Conservation (phyloP, 2,888 invertebrate species). For the Papilio gigon region DNA sequence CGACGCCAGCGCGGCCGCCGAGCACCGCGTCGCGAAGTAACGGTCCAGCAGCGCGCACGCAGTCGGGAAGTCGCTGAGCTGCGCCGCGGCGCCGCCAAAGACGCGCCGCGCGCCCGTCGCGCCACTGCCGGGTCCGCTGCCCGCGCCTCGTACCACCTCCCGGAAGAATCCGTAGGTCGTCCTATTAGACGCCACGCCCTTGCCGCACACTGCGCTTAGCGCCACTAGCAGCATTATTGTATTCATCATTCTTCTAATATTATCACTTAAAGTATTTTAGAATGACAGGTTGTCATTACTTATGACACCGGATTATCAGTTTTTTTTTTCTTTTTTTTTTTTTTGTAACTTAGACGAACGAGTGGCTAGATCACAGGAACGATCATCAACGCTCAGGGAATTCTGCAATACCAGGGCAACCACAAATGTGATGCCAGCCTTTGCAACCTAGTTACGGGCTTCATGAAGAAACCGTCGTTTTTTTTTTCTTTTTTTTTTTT, state of each 20-base stretch:
- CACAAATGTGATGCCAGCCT: no score
- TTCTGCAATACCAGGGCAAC: no score
- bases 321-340: no score
- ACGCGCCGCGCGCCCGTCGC: slow-evolving; percentile 58
- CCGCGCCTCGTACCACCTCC: slow-evolving; percentile 43
- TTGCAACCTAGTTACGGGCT: no score
- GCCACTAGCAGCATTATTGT: not conserved
- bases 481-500: no score
- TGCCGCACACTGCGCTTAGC: not conserved
- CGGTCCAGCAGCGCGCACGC: slow-evolving; percentile 66
- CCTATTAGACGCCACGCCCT: not conserved
- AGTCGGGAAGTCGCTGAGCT: slow-evolving; percentile 53
- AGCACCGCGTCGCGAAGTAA: slow-evolving; percentile 63
- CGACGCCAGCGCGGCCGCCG: slow-evolving; percentile 59
- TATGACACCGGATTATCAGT: not conserved
- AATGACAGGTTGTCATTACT: not conserved
- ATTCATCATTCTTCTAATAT: not conserved
- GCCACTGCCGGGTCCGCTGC: slow-evolving; percentile 17
- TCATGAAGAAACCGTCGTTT: no score
- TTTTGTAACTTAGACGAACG: no score
- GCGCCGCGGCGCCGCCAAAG: slow-evolving; percentile 61
- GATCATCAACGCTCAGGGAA: no score
- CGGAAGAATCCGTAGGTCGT: slow-evolving; percentile 55
- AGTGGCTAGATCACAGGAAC: no score
- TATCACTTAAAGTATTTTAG: not conserved